Evolutionary conservation across 2,113 vertebrate species (phyloP), one percentile per base, ranked within the genome.

Genomic region (Pomatorhinus ruficollis): DNA sequence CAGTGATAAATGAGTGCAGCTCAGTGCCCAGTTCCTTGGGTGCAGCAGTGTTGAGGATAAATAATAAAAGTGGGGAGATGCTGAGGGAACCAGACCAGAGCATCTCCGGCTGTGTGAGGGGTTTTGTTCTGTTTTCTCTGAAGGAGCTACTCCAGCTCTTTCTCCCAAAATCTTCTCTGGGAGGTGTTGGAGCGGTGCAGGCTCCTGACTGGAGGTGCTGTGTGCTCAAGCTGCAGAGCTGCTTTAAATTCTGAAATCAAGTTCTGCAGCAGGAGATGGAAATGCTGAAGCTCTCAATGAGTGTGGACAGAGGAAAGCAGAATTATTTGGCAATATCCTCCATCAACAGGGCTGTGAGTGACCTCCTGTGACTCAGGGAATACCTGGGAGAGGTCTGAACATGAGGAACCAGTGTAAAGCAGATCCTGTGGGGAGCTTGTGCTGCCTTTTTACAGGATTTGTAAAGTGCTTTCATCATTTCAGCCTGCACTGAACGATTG

Each of bases 61-160:
- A 22, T 3, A 8, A 69, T 7, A n/a, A 75, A 72, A 6, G 10
- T 8, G 11, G 8, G 28, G 28, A 74, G 45, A 20, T 22, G 3
- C 0, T 1, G 35, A 52, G 31, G 40, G 31, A 65, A 5, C 2
- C 28, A 54, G 44, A 33, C 2, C 52, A 50, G 63, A 25, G 53
- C 17, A n/a, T 27, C 53, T n/a, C 12, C 5, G 45, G 10, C 44
- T 30, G 6, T 11, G 39, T 3, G 10, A 52, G 33, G 42, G 11
- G 0, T 8, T 71, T 21, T 23, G 35, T n/a, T n/a, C 10, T 70
- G 6, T 18, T 25, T 30, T 40, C 42, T 47, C 42, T 33, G 47
- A 37, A 61, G 33, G 35, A 52, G 12, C 11, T 60, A 4, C 47
- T 37, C 45, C 42, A 57, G 16, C 23, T 61, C 30, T 64, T 47